These are phyloP conservation scores for Galerucella calmariensis DNA, from an alignment of 2,888 invertebrate genomes.

Conservation along the genomic window DNA sequence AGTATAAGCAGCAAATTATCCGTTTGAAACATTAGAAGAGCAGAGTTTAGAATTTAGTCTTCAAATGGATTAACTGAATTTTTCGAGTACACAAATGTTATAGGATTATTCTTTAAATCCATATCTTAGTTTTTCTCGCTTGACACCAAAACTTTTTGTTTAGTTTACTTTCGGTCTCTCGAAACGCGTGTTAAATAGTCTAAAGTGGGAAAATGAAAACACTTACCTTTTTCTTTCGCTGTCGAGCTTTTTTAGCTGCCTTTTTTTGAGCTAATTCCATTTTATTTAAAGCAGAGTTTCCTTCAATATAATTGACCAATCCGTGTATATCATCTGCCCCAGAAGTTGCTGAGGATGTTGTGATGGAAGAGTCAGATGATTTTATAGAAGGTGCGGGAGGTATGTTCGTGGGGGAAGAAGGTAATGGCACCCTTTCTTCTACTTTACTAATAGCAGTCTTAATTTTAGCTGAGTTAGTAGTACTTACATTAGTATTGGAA, in stretches of 20 bases:
- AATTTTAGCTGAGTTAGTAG: slow-evolving; percentile 36
- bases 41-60: too few species aligned
- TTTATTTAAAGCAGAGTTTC: slow-evolving; percentile 58
- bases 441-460: slow-evolving; percentile 46
- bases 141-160: too few species aligned
- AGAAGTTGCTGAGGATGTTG: slow-evolving; percentile 24
- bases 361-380: slow-evolving; percentile 43
- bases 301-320: slow-evolving; percentile 63
- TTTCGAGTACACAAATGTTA: too few species aligned
- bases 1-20: too few species aligned
- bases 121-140: too few species aligned
- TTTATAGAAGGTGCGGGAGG: slow-evolving; percentile 49
- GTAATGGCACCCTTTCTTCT: slow-evolving; percentile 48
- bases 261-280: slow-evolving; percentile 70
- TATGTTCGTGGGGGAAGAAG: slow-evolving; percentile 50
- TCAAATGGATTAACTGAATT: too few species aligned
- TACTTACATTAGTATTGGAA: slow-evolving; percentile 19
- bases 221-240: slow-evolving; percentile 80
- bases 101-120: too few species aligned
- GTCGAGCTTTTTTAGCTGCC: slow-evolving; percentile 84
- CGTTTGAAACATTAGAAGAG: too few species aligned
- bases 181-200: too few species aligned
- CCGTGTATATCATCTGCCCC: slow-evolving; percentile 59
- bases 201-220: too few species aligned
- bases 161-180: too few species aligned